Conservation (phyloP, 1,140 invertebrate genomes). For the Oreohelix idahoensis region DNA sequence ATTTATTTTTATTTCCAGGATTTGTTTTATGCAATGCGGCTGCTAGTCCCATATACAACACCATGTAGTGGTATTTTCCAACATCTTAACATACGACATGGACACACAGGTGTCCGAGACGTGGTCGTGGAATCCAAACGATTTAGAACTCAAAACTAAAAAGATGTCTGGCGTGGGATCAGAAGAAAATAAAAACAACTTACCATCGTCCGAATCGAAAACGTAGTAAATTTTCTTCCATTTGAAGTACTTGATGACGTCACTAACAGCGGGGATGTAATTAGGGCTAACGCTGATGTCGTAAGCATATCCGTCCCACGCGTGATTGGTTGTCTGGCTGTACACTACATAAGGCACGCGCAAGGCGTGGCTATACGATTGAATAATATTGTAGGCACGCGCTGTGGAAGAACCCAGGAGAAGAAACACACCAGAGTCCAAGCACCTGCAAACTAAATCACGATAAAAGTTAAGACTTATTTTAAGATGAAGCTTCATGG, state of each 20-base stretch:
- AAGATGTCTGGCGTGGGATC: too few species aligned
- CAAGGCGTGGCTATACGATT: slow-evolving; percentile 78
- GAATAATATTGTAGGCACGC: slow-evolving; percentile 92
- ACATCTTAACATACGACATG: too few species aligned
- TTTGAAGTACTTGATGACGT: slow-evolving; percentile 90
- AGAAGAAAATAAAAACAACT: slow-evolving; percentile 74
- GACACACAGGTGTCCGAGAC: too few species aligned
- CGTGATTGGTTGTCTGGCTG: slow-evolving; percentile 33
- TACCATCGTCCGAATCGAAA: slow-evolving; percentile 94
- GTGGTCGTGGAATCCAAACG: too few species aligned
- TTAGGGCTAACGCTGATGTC: slow-evolving; percentile 86
- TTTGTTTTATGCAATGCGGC: too few species aligned
- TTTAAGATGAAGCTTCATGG: too few species aligned
- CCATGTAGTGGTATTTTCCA: too few species aligned
- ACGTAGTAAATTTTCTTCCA: slow-evolving; percentile 88
- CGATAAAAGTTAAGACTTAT: too few species aligned
- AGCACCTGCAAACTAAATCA: slow-evolving; percentile 91
- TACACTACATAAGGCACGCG: slow-evolving; percentile 86
- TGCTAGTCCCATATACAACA: too few species aligned
- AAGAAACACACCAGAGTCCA: slow-evolving; percentile 90
- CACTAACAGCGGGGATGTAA: slow-evolving; percentile 92
- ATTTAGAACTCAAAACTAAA: too few species aligned
- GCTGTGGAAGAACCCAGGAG: slow-evolving; percentile 92
- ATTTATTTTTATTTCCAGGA: too few species aligned
- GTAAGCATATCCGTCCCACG: slow-evolving; percentile 43